Evolutionary conservation across 2,888 invertebrate species (phyloP), one percentile per base, ranked within the genome.

Genomic region (Tortricodes alternella): DNA sequence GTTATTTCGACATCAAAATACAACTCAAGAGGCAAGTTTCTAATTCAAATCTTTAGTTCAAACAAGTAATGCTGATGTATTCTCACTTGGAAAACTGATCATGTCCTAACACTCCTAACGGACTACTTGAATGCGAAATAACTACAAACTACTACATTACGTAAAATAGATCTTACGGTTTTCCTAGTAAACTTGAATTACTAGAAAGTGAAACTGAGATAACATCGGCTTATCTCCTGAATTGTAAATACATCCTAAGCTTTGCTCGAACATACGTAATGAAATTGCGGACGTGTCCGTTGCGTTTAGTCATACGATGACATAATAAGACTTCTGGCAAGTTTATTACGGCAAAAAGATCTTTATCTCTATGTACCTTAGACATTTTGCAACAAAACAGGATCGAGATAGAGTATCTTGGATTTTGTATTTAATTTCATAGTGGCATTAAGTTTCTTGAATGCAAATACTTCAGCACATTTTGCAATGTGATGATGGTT

Each of bases 131-230:
- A 29, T 18, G 44, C 27, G 18, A 44, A 44, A 46, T 34, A 34
- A 48, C 48, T 27, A 19, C 34, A 24, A 43, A 49, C 35, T 35
- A 55, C 27, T 18, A 34, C 19, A 35, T 55, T 55, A 55, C 41
- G 41, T 55, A 19, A 55, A 41, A 16, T 39, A 24, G 34, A 46
- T 32, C 53, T 38, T 32, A 18, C n/a, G n/a, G 15, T 41, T 8
- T 38, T 7, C 23, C 29, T 27, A 24, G 29, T 46, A 53, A 19
- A 55, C 55, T 49, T 19, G 48, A 55, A 27, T 55, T 37, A 16
- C 48, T 35, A 21, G 55, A 55, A 55, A 55, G 41, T 55, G 27
- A 39, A 35, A 52, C 35, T 11, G 19, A 55, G 53, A 55, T 55
- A 48, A 48, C 39, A 41, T 41, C 34, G 32, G 34, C 32, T 53